Evolutionary conservation across 2,888 invertebrate genomes (phyloP).

Genomic region (Pterostichus madidus): DNA sequence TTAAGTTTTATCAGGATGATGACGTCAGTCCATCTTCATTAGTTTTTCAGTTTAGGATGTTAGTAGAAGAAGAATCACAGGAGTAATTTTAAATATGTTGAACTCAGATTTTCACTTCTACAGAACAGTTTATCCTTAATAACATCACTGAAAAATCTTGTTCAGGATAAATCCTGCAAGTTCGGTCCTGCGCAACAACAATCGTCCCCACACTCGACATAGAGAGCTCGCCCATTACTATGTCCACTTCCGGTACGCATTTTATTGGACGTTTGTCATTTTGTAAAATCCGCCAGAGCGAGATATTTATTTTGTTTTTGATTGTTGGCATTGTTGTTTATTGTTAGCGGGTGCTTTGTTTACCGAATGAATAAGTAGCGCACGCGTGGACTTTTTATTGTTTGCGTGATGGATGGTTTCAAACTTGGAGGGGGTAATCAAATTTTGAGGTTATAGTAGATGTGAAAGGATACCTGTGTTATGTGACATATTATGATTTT

Average conservation of each 20-base stretch:
- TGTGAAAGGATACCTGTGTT: constrained; percentile 3
- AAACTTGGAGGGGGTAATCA: neutral
- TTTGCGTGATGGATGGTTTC: constrained; percentile 43
- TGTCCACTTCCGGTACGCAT: constrained; percentile 48
- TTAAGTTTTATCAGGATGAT: too few relatives aligned
- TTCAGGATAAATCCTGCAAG: too few relatives aligned
- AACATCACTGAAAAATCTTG: too few relatives aligned
- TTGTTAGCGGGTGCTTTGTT: constrained; percentile 45
- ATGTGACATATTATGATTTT: neutral
- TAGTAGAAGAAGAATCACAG: too few relatives aligned
- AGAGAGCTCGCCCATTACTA: constrained; percentile 50
- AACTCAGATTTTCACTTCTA: too few relatives aligned
- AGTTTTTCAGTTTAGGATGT: too few relatives aligned
- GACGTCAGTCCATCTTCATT: too few relatives aligned
- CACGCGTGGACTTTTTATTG: constrained; percentile 43
- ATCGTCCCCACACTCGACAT: neutral
- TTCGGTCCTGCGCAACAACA: too few relatives aligned
- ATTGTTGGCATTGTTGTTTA: constrained; percentile 62
- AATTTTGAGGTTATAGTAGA: constrained; percentile 28
- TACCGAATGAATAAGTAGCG: constrained; percentile 52
- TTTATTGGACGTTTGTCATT: constrained; percentile 64
- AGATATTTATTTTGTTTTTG: constrained; percentile 65
- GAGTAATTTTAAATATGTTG: too few relatives aligned
- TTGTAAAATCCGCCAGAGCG: constrained; percentile 28
- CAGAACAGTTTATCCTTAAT: too few relatives aligned